Percentiles rank a stretch among this genome's conserved stretches.
These are phyloP conservation scores for Barnardius zonarius DNA, from an alignment of 2,113 vertebrate genomes.

Conservation along the genomic window DNA sequence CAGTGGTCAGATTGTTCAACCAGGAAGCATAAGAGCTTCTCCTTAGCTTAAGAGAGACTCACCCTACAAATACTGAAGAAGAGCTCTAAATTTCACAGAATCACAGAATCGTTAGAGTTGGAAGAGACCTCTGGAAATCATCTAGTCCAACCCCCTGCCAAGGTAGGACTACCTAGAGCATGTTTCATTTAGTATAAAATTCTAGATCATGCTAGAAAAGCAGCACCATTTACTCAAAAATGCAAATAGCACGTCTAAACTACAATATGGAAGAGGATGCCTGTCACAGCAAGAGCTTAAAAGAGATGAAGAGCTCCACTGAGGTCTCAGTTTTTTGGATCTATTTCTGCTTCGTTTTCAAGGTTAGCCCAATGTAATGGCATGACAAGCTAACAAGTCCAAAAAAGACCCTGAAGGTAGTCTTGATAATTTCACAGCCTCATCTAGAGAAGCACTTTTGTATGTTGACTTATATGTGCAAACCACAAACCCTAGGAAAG, in stretches of 20 bases:
- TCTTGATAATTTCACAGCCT: not conserved
- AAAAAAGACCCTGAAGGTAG: not conserved
- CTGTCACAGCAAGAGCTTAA: rapidly evolving
- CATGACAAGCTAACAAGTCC: not conserved
- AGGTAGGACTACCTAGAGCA: not conserved
- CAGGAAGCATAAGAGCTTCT: not conserved
- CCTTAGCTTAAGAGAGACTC: not conserved
- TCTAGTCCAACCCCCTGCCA: not conserved
- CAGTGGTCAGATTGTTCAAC: not conserved
- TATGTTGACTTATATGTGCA: not conserved
- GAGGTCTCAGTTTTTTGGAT: not conserved
- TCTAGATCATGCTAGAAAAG: not conserved
- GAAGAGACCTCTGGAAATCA: not conserved
- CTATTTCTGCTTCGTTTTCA: not conserved
- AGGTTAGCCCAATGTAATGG: not conserved
- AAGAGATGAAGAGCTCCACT: not conserved
- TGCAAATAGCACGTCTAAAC: not conserved
- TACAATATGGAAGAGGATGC: not conserved
- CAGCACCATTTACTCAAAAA: not conserved
- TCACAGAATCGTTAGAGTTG: not conserved
- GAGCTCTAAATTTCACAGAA: not conserved
- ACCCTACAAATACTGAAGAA: not conserved
- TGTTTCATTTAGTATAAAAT: not conserved
- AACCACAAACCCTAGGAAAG: not conserved
- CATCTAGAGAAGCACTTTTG: not conserved